A percentile compares a stretch with the other conserved stretches of the same genome.
Evolutionary conservation across 2,797 vertebrate species (phyloP).

Genomic region (Antrozous pallidus): DNA sequence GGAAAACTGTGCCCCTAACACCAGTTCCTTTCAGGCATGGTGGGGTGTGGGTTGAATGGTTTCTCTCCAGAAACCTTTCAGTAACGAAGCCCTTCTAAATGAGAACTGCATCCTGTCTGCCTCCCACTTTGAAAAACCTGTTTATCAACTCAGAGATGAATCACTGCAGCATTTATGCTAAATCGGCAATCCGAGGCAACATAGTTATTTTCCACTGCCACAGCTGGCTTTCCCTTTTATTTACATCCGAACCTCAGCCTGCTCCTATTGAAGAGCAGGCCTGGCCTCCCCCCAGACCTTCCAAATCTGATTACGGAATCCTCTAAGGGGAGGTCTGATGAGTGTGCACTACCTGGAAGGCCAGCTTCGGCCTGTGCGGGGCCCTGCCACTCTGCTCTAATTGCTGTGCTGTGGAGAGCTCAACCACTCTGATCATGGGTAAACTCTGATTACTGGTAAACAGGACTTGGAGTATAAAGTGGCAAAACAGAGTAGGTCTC

Average conservation of each 20-base stretch:
- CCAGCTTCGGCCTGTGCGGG: constrained; percentile 33
- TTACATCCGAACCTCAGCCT: constrained; percentile 48
- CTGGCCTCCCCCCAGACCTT: constrained; percentile 31
- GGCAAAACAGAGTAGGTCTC: not conserved
- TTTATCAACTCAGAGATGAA: constrained; percentile 56
- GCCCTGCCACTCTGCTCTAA: constrained; percentile 30
- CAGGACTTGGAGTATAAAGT: not conserved
- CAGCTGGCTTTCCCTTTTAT: constrained; percentile 37
- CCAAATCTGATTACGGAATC: constrained; percentile 10
- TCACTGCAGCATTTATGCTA: constrained; percentile 43
- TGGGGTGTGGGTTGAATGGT: not conserved
- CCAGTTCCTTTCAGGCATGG: not conserved
- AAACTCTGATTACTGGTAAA: constrained; percentile 50
- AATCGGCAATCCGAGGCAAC: not conserved
- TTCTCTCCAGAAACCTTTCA: not conserved
- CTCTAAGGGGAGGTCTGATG: constrained; percentile 36
- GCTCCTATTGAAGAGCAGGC: constrained; percentile 31
- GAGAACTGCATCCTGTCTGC: not conserved
- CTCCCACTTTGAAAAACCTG: constrained; percentile 51
- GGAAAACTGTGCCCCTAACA: not conserved
- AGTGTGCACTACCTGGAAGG: not conserved
- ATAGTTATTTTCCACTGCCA: not conserved
- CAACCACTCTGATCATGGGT: constrained; percentile 20
- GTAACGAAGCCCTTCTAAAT: not conserved
- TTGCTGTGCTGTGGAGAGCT: constrained; percentile 31